phyloP scores from a whole-genome alignment of 2,113 vertebrate species.

The Ictalurus punctatus region DNA sequence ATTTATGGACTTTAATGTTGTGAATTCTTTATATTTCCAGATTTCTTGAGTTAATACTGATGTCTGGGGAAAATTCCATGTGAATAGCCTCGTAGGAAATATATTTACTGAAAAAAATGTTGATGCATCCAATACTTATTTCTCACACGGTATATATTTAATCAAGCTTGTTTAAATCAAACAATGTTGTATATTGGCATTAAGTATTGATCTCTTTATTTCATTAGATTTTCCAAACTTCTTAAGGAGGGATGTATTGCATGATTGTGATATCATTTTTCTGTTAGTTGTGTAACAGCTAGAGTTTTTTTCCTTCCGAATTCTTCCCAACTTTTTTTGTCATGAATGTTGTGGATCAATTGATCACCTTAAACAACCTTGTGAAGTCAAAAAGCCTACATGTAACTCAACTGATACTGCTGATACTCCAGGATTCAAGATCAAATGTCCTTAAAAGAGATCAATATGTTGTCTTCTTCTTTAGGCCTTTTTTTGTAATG shows the following conservation, averaged over 20 bases:
- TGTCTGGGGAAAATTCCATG: no score
- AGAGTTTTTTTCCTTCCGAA: neutral
- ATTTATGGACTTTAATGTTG: no score
- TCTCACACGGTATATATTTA: no score
- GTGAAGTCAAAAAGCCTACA: neutral
- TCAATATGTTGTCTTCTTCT: neutral
- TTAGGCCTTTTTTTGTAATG: neutral
- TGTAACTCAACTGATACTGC: neutral
- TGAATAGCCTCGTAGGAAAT: no score
- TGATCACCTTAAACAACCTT: neutral
- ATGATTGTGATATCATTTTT: neutral
- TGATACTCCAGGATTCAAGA: slow-evolving; percentile 26
- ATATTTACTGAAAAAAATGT: no score
- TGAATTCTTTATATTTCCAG: no score
- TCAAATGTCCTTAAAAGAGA: slow-evolving; percentile 16
- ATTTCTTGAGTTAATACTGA: no score
- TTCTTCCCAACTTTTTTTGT: neutral
- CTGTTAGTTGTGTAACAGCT: neutral
- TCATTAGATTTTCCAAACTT: neutral
- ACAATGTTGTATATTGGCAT: neutral
- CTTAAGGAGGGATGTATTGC: neutral
- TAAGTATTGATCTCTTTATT: neutral
- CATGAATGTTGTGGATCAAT: neutral
- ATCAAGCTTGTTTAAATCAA: neutral
- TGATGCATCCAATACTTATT: no score